phyloP scores from a whole-genome alignment of 2,113 vertebrate species.

The Hipposideros armiger region DNA sequence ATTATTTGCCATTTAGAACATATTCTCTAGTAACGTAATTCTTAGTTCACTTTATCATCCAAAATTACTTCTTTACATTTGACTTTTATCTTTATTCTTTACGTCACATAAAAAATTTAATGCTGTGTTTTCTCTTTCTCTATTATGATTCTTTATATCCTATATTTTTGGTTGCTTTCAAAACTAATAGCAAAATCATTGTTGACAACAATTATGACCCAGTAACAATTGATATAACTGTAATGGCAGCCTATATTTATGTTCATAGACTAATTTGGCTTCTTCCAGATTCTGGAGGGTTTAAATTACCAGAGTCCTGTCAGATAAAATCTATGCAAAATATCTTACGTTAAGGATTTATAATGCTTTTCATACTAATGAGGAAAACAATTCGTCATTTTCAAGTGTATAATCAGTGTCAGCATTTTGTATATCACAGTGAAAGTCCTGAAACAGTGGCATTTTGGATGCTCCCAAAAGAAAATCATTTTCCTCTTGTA shows the following conservation, averaged over 20 bases:
- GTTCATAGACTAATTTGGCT: conserved; percentile 77
- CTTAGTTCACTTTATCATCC: neutral
- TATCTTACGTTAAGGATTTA: conserved; percentile 70
- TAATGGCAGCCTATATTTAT: conserved; percentile 33
- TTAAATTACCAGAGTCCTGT: conserved; percentile 80
- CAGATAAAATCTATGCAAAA: conserved; percentile 71
- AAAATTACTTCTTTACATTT: conserved; percentile 38
- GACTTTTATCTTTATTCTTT: conserved; percentile 81
- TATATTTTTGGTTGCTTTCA: conserved; percentile 41
- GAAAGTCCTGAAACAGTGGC: conserved; percentile 37
- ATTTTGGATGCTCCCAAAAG: conserved; percentile 21
- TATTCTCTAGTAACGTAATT: conserved; percentile 49
- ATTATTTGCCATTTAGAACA: conserved; percentile 39
- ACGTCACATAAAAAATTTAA: neutral
- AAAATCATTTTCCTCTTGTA: conserved; percentile 60
- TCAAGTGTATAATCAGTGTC: conserved; percentile 57
- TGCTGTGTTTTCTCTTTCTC: conserved; percentile 17
- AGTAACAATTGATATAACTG: neutral
- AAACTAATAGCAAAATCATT: conserved; percentile 58
- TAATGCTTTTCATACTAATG: conserved; percentile 74
- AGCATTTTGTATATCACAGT: conserved; percentile 60
- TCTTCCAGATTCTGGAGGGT: conserved; percentile 72
- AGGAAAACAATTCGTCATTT: conserved; percentile 56
- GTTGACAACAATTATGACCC: neutral
- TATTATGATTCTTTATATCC: conserved; percentile 27